Conservation (phyloP, 2,888 invertebrate species). For the Lacanobia oleracea region DNA sequence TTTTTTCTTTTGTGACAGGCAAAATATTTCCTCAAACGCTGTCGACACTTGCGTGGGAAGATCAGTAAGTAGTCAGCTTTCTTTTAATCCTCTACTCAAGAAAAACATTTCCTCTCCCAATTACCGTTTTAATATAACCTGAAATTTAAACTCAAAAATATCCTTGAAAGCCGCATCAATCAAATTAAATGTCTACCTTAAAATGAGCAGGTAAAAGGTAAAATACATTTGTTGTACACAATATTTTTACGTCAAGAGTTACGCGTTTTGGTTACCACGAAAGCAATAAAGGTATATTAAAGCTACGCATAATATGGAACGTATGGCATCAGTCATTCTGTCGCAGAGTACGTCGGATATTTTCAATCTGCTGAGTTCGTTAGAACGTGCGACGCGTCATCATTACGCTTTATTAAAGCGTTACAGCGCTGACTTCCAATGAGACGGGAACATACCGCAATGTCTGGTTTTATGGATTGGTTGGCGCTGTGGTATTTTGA, state of each 20-base stretch:
- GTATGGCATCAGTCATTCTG: constrained; percentile 68
- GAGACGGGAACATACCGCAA: constrained; percentile 40
- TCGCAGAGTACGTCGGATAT: constrained; percentile 65
- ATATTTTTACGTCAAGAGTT: constrained; percentile 57
- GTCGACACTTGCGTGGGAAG: constrained; percentile 7
- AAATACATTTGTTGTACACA: constrained; percentile 45
- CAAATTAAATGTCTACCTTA: constrained; percentile 31
- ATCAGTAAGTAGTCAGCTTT: constrained; percentile 15
- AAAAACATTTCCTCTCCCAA: constrained; percentile 12
- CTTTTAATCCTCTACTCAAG: background rate
- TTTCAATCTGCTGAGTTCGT: constrained; percentile 66
- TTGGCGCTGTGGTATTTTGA: background rate
- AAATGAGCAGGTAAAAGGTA: constrained; percentile 44
- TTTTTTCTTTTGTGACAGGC: background rate
- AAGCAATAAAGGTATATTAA: constrained; percentile 71
- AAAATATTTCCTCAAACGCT: constrained; percentile 4
- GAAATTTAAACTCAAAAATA: constrained; percentile 38
- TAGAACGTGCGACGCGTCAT: constrained; percentile 58
- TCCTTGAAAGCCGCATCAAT: constrained; percentile 39
- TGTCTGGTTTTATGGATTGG: constrained; percentile 31
- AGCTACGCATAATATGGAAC: constrained; percentile 60
- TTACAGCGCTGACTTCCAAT: constrained; percentile 46
- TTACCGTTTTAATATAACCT: constrained; percentile 11
- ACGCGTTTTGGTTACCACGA: constrained; percentile 59
- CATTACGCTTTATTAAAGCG: constrained; percentile 70